These are phyloP conservation scores for Phortica variegata DNA, from an alignment of 1,140 invertebrate genomes.

Conservation along the genomic window DNA sequence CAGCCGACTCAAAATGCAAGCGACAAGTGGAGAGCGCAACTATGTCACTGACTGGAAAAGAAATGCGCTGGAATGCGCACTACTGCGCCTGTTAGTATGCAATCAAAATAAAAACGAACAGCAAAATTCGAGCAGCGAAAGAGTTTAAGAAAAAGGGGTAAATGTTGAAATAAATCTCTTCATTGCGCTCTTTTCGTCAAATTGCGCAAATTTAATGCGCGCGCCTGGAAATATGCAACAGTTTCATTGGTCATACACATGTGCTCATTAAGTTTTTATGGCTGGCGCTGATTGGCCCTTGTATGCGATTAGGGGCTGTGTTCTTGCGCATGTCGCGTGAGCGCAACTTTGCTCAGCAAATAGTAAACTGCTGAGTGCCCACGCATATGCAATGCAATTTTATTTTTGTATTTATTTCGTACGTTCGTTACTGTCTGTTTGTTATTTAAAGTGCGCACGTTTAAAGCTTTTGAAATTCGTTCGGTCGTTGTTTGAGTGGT, in stretches of 20 bases:
- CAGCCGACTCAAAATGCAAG: neutral
- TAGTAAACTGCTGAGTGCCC: slow-evolving; percentile 31
- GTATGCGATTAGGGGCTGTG: slow-evolving; percentile 34
- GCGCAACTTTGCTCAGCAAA: slow-evolving; percentile 40
- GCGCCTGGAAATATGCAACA: slow-evolving; percentile 42
- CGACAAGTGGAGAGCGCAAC: neutral
- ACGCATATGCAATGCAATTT: slow-evolving; percentile 17
- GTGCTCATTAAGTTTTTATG: slow-evolving; percentile 33
- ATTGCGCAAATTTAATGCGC: neutral
- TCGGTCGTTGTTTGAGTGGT: slow-evolving; percentile 14
- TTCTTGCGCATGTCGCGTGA: slow-evolving; percentile 36
- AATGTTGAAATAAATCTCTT: slow-evolving; percentile 10
- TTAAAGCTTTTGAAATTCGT: slow-evolving; percentile 16
- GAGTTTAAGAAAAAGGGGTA: too few relatives aligned
- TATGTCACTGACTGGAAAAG: too few relatives aligned
- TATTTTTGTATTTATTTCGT: slow-evolving; percentile 16
- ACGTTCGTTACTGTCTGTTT: too few relatives aligned
- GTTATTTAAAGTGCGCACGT: too few relatives aligned
- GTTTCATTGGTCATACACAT: slow-evolving; percentile 24
- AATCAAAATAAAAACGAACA: too few relatives aligned
- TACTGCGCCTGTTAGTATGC: slow-evolving; percentile 13
- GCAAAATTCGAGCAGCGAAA: too few relatives aligned
- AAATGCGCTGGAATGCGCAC: slow-evolving; percentile 24
- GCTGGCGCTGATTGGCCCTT: slow-evolving; percentile 27
- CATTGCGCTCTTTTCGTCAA: neutral